Conservation (phyloP, 2,113 vertebrate genomes). For the Eptesicus fuscus region DNA sequence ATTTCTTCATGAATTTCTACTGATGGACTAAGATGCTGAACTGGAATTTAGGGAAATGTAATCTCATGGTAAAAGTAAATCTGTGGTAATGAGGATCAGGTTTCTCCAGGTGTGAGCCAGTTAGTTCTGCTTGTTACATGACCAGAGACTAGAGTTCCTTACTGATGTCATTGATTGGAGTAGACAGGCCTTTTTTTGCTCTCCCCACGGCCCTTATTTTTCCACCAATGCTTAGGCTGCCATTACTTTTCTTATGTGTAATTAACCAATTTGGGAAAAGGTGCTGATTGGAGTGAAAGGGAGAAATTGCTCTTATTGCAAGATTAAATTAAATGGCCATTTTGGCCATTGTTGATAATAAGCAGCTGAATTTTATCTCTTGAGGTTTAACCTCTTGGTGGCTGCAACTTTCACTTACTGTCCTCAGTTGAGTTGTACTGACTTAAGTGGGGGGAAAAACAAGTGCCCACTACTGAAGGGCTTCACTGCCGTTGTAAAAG, state of each 20-base stretch:
- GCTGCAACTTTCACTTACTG: neutral
- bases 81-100: neutral
- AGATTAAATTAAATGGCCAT: slow-evolving; percentile 7
- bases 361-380: slow-evolving; percentile 8
- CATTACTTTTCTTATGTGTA: neutral
- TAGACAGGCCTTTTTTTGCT: neutral
- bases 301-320: neutral
- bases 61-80: neutral
- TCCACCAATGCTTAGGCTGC: neutral
- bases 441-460: neutral
- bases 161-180: neutral
- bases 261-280: neutral
- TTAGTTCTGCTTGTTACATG: neutral
- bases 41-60: neutral
- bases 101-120: neutral
- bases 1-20: neutral
- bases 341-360: neutral
- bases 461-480: neutral
- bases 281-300: neutral
- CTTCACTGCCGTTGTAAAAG: neutral
- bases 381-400: neutral
- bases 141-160: neutral
- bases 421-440: neutral
- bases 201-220: neutral
- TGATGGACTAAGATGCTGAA: neutral